Evolutionary conservation across 2,888 invertebrate species (phyloP).

Genomic region (Coenonympha arcania): DNA sequence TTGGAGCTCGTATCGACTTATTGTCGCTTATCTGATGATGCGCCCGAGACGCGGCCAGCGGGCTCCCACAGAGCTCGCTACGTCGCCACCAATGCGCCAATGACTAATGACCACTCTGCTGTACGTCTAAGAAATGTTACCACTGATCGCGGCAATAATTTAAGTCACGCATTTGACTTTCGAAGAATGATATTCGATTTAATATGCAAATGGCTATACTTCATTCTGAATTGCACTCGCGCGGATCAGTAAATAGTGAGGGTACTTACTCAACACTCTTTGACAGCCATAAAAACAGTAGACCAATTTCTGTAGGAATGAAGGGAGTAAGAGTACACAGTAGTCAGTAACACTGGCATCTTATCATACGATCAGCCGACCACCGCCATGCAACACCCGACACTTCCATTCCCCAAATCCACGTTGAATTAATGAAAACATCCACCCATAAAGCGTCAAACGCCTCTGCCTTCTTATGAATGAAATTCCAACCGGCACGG

Average conservation of each 20-base stretch:
- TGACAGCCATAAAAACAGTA: neutral
- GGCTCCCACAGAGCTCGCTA: slow-evolving; percentile 33
- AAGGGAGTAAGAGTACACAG: slow-evolving; percentile 35
- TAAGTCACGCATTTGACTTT: slow-evolving; percentile 60
- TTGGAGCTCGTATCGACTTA: slow-evolving; percentile 66
- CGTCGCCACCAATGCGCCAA: slow-evolving; percentile 37
- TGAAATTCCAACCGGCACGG: slow-evolving; percentile 72
- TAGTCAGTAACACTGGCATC: slow-evolving; percentile 54
- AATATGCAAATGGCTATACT: slow-evolving; percentile 52
- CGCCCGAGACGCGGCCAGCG: slow-evolving; percentile 31
- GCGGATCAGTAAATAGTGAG: neutral
- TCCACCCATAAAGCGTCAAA: slow-evolving; percentile 72
- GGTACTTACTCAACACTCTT: neutral
- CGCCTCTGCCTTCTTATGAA: slow-evolving; percentile 75
- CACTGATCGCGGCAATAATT: slow-evolving; percentile 62
- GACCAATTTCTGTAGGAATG: neutral
- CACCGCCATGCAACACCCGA: slow-evolving; percentile 52
- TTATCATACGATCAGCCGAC: slow-evolving; percentile 51
- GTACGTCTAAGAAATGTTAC: slow-evolving; percentile 57
- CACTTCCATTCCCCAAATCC: slow-evolving; percentile 61
- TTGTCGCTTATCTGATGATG: slow-evolving; percentile 69
- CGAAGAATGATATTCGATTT: slow-evolving; percentile 52
- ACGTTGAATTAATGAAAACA: slow-evolving; percentile 73
- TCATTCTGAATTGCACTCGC: slow-evolving; percentile 45
- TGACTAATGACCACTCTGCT: slow-evolving; percentile 60